These are phyloP conservation scores for Lagodon rhomboides DNA, from an alignment of 2,797 vertebrate species.

Conservation along the genomic window DNA sequence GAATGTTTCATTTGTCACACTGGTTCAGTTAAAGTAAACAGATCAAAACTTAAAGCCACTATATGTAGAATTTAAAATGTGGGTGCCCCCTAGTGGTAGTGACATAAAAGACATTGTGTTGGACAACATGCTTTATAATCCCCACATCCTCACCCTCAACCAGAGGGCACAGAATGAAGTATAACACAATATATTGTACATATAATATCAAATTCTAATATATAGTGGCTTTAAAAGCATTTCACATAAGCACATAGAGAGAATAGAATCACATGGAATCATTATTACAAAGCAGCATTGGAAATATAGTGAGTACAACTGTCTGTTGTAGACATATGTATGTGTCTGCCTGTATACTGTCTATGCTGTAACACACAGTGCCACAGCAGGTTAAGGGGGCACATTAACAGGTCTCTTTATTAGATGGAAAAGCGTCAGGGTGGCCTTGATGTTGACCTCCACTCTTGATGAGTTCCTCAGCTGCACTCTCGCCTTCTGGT, in stretches of 20 bases:
- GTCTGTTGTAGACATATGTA: background rate
- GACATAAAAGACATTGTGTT: background rate
- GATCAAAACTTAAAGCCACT: conserved; percentile 38
- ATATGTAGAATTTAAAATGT: conserved; percentile 17
- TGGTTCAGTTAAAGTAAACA: conserved; percentile 30
- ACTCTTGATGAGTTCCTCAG: conserved; percentile 24
- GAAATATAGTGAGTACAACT: conserved; percentile 32
- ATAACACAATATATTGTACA: background rate
- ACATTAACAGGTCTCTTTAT: conserved; percentile 20
- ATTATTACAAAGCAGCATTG: conserved; percentile 34
- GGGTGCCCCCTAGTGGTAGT: background rate
- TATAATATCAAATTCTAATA: conserved; percentile 9
- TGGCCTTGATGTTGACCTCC: conserved; percentile 20
- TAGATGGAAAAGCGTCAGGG: conserved; percentile 1
- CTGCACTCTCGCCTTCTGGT: background rate
- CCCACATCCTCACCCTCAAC: background rate
- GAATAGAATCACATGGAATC: conserved; percentile 18
- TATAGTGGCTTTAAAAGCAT: conserved; percentile 33
- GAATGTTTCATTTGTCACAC: conserved; percentile 30
- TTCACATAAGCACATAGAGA: conserved; percentile 14
- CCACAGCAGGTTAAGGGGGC: conserved; percentile 6
- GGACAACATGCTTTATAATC: background rate
- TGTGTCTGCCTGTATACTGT: conserved; percentile 7
- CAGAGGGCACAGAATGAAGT: background rate
- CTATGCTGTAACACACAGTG: conserved; percentile 2